These are phyloP conservation scores for Dasyurus viverrinus DNA, from an alignment of 2,113 vertebrate species.

Conservation along the genomic window DNA sequence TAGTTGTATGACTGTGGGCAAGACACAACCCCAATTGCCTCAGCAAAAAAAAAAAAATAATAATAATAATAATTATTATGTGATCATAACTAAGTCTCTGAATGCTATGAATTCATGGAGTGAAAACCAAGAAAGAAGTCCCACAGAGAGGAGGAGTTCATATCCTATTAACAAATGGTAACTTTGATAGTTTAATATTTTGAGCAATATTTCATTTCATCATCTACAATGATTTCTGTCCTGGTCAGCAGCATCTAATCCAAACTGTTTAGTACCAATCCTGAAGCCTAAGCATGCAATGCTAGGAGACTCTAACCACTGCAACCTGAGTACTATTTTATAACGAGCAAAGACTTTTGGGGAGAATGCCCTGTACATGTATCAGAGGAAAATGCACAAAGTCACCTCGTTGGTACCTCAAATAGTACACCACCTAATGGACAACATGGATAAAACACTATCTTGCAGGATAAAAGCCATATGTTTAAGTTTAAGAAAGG, in stretches of 20 bases:
- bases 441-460: background rate
- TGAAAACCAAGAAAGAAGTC: background rate
- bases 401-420: background rate
- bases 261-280: background rate
- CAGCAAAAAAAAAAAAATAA: no score
- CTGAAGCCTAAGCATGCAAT: background rate
- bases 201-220: background rate
- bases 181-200: background rate
- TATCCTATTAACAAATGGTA: background rate
- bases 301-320: background rate
- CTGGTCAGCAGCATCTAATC: background rate
- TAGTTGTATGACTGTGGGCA: no score
- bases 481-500: background rate
- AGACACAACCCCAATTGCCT: no score
- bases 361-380: background rate
- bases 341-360: background rate
- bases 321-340: background rate
- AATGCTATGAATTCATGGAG: background rate
- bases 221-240: background rate
- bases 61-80: background rate
- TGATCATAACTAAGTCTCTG: background rate
- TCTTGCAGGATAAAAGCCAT: background rate
- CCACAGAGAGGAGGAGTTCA: background rate
- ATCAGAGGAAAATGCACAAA: background rate
- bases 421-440: background rate